Evolutionary conservation across 2,113 vertebrate genomes (phyloP).

Genomic region (Istiophorus platypterus): DNA sequence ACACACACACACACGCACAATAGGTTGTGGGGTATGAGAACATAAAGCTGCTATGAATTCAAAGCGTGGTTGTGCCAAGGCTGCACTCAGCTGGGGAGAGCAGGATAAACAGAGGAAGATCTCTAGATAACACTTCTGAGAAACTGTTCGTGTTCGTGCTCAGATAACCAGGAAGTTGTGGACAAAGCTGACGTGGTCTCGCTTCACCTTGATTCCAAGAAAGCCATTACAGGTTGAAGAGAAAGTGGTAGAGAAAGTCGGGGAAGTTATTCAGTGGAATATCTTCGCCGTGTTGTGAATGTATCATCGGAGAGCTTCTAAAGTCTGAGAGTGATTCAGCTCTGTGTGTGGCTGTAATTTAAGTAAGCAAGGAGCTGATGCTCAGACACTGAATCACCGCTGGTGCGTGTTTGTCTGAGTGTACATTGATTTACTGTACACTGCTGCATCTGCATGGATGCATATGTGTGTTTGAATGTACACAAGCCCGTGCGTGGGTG

Average conservation of each 20-base stretch:
- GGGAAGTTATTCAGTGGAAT: neutral
- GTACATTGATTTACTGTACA: slow-evolving; percentile 8
- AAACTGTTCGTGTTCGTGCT: slow-evolving; percentile 11
- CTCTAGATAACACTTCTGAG: slow-evolving; percentile 3
- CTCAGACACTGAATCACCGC: slow-evolving; percentile 6
- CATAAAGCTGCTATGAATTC: slow-evolving; percentile 40
- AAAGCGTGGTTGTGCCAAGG: slow-evolving; percentile 9
- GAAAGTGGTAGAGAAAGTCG: neutral
- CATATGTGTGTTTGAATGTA: slow-evolving; percentile 15
- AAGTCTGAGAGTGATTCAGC: slow-evolving; percentile 18
- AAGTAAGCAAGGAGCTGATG: neutral
- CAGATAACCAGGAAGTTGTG: neutral
- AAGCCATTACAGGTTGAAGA: neutral
- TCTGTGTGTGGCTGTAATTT: slow-evolving; percentile 32
- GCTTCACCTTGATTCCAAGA: slow-evolving; percentile 26
- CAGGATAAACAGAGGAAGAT: slow-evolving; percentile 28
- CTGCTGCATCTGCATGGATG: slow-evolving; percentile 6
- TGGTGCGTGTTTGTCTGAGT: neutral
- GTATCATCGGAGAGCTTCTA: slow-evolving; percentile 30
- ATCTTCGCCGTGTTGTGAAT: slow-evolving; percentile 1
- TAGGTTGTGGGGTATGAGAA: neutral
- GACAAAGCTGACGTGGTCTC: slow-evolving; percentile 9
- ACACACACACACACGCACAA: neutral
- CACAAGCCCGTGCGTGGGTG: slow-evolving; percentile 23
- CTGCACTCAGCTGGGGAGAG: slow-evolving; percentile 13